These are phyloP conservation scores for Ganaspis brasiliensis DNA, from an alignment of 2,888 invertebrate genomes.

Conservation along the genomic window DNA sequence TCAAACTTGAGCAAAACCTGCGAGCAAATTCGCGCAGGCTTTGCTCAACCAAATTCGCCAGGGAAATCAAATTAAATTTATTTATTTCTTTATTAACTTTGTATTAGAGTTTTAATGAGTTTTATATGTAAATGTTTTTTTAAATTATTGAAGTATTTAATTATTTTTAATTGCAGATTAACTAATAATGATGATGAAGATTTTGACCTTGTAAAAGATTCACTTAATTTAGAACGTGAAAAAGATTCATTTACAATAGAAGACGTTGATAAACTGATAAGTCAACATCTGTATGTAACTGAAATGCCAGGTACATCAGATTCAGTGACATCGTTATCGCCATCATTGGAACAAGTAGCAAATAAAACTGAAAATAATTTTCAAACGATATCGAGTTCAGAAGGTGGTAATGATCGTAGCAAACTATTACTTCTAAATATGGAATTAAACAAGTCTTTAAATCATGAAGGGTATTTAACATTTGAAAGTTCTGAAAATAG, in stretches of 20 bases:
- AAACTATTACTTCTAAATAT: not conserved
- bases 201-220: not conserved
- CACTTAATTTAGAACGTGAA: not conserved
- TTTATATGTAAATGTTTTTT: no score
- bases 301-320: not conserved
- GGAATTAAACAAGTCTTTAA: not conserved
- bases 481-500: not conserved
- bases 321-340: not conserved
- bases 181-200: not conserved
- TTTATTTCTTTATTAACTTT: no score
- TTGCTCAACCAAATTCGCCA: no score
- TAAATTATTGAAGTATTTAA: no score
- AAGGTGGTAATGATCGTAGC: not conserved
- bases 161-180: slow-evolving; percentile 4
- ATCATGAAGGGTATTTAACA: not conserved
- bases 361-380: not conserved
- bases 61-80: no score
- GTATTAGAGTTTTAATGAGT: no score
- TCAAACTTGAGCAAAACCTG: no score
- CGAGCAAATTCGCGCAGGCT: no score
- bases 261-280: slow-evolving; percentile 13
- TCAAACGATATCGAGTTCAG: not conserved
- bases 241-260: slow-evolving; percentile 2
- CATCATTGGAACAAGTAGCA: not conserved
- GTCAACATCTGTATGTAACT: not conserved